phyloP scores from a whole-genome alignment of 2,888 invertebrate genomes.

The Eledone cirrhosa region DNA sequence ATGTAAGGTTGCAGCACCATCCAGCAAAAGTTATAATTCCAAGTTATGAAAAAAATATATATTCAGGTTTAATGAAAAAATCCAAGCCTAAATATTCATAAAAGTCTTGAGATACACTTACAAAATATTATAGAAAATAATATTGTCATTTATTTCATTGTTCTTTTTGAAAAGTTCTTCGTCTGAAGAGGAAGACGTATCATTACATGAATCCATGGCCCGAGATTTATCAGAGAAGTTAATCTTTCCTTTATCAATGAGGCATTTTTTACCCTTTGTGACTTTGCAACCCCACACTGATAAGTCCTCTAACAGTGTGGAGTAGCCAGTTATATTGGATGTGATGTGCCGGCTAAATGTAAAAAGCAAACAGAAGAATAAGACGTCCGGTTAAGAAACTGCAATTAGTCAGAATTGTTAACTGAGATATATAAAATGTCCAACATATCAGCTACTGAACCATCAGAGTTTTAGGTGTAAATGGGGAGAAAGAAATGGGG shows the following conservation, averaged over 20 bases:
- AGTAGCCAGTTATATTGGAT: slow-evolving; percentile 18
- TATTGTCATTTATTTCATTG: not conserved
- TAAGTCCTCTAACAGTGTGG: slow-evolving; percentile 7
- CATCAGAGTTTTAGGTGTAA: too few relatives aligned
- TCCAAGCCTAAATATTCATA: too few relatives aligned
- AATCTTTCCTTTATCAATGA: not conserved
- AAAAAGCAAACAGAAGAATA: not conserved
- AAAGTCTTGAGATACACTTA: not conserved
- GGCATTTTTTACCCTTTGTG: not conserved
- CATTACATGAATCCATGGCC: not conserved
- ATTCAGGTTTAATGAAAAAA: too few relatives aligned
- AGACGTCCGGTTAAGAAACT: too few relatives aligned
- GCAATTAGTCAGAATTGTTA: too few relatives aligned
- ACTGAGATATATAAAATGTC: too few relatives aligned
- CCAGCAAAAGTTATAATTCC: too few relatives aligned
- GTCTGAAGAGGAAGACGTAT: not conserved
- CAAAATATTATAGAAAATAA: slow-evolving; percentile 7
- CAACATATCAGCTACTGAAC: too few relatives aligned
- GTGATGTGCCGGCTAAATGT: slow-evolving; percentile 10
- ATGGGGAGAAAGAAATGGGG: too few relatives aligned
- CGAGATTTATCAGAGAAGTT: not conserved
- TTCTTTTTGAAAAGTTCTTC: slow-evolving; percentile 10
- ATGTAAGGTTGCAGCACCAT: too few relatives aligned
- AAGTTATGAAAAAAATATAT: too few relatives aligned
- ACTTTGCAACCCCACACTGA: slow-evolving; percentile 16